Conservation (phyloP, 53 echinoderm and acorn worm genomes). For the Mesocentrotus franciscanus region DNA sequence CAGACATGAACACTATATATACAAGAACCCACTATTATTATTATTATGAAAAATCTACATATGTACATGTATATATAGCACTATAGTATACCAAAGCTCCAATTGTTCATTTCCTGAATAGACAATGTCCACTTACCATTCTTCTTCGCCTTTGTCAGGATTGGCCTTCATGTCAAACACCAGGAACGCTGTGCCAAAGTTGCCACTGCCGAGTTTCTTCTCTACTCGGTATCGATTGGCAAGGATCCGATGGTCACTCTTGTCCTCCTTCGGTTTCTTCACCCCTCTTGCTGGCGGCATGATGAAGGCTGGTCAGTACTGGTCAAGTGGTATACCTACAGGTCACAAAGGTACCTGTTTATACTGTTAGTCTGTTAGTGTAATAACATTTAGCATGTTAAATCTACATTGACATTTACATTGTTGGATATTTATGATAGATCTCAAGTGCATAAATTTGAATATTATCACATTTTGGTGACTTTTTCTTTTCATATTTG, state of each 20-base stretch:
- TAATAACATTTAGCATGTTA: not conserved
- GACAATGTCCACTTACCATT: conserved; percentile 73
- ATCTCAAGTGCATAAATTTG: too few species aligned
- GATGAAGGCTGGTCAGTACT: conserved; percentile 50
- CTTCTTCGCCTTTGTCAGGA: conserved; percentile 87
- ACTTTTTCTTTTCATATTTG: too few species aligned
- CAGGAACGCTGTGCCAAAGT: conserved; percentile 94
- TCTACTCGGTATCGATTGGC: conserved; percentile 96
- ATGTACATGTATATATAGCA: too few species aligned
- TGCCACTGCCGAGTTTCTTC: conserved; percentile 96
- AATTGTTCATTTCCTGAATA: not conserved
- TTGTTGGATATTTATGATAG: too few species aligned
- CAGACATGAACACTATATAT: too few species aligned
- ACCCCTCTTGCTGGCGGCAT: conserved; percentile 98
- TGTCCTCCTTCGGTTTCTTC: conserved; percentile 98
- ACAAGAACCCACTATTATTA: too few species aligned
- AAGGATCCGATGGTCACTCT: conserved; percentile 94
- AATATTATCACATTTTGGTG: too few species aligned
- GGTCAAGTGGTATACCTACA: not conserved
- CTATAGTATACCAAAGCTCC: too few species aligned
- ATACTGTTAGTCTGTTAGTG: too few species aligned
- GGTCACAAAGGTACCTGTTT: not conserved
- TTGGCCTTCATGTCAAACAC: conserved; percentile 95
- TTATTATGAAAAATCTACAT: too few species aligned
- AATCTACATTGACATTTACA: too few species aligned